phyloP scores from a whole-genome alignment of 53 echinoderm and acorn worm species.

The Paracentrotus lividus region DNA sequence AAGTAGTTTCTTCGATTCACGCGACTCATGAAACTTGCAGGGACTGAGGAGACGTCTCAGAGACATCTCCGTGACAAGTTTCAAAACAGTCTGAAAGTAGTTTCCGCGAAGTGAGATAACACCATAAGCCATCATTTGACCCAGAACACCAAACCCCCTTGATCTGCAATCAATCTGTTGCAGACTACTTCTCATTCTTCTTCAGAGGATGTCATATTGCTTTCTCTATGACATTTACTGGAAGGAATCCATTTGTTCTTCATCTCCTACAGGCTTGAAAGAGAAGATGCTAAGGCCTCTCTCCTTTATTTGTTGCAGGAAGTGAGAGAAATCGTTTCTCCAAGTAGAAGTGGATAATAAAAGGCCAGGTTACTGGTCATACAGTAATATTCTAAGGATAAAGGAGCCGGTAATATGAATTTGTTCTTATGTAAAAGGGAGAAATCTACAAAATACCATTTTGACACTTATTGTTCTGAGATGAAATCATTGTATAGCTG shows the following conservation, averaged over 20 bases:
- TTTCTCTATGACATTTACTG: slow-evolving; percentile 30
- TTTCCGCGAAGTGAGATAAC: no score
- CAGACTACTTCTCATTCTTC: neutral
- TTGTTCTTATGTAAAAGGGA: neutral
- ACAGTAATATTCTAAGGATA: neutral
- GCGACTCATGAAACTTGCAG: no score
- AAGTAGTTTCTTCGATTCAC: no score
- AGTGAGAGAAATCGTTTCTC: slow-evolving; percentile 5
- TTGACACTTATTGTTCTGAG: neutral
- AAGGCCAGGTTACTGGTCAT: slow-evolving; percentile 7
- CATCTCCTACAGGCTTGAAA: neutral
- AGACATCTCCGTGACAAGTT: no score
- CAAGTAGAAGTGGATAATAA: neutral
- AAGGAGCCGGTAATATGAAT: neutral
- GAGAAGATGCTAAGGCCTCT: neutral
- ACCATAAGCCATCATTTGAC: neutral
- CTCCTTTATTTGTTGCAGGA: slow-evolving; percentile 28
- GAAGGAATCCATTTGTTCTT: slow-evolving; percentile 44
- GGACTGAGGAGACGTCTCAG: no score
- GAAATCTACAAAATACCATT: neutral
- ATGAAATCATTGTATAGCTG: neutral
- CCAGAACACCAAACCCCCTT: neutral
- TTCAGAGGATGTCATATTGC: neutral
- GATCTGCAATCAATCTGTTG: slow-evolving; percentile 38
- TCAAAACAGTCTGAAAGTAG: no score